Evolutionary conservation across 2,888 invertebrate genomes (phyloP).

Genomic region (Apamea epomidion): DNA sequence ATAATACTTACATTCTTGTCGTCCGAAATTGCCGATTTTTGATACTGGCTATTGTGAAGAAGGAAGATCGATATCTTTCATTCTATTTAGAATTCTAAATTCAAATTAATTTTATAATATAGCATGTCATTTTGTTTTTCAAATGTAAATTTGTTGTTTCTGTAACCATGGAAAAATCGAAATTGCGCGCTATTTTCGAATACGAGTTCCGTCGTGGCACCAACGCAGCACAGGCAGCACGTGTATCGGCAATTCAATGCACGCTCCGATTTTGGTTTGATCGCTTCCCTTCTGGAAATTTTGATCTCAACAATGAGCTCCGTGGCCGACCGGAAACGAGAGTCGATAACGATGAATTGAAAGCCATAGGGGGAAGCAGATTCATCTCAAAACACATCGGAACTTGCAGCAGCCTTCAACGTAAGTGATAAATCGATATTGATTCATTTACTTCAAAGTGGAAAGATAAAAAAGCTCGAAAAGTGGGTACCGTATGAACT

Average conservation of each 20-base stretch:
- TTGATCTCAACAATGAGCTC: background rate
- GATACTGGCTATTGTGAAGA: background rate
- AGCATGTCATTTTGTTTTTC: background rate
- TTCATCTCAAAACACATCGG: background rate
- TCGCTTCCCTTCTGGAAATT: background rate
- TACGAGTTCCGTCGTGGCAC: background rate
- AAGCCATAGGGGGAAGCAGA: background rate
- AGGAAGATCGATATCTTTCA: background rate
- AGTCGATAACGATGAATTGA: background rate
- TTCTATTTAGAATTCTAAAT: background rate
- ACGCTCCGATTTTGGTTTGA: background rate
- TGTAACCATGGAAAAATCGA: background rate
- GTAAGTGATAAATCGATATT: background rate
- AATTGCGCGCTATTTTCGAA: background rate
- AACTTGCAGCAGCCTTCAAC: background rate
- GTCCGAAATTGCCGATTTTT: background rate
- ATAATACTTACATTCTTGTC: background rate
- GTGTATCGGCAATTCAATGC: background rate
- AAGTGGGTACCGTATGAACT: background rate
- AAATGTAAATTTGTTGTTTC: background rate
- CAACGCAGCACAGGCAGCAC: background rate
- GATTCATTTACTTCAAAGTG: background rate
- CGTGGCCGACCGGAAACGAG: background rate
- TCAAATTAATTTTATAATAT: background rate
- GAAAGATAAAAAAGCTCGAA: background rate